phyloP scores from a whole-genome alignment of 2,888 invertebrate genomes.

The Drosophila buzzatii region DNA sequence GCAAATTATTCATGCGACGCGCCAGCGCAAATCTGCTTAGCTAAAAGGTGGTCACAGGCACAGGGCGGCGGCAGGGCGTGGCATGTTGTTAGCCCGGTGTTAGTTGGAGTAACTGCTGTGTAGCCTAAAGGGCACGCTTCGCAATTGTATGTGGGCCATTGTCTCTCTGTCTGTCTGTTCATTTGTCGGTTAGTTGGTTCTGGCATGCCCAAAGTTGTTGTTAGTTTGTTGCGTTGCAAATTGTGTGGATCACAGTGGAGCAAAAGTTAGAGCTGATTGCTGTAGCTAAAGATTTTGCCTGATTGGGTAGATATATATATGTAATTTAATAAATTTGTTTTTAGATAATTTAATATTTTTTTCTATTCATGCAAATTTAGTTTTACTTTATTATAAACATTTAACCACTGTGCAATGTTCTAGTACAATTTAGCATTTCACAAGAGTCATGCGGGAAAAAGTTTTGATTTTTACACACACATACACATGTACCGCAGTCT shows the following conservation, averaged over 20 bases:
- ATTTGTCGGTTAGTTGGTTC: slow-evolving; percentile 41
- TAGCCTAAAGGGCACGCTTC: slow-evolving; percentile 41
- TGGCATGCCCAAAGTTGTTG: slow-evolving; percentile 43
- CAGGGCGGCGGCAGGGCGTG: not conserved
- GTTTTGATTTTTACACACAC: slow-evolving; percentile 44
- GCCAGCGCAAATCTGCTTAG: slow-evolving; percentile 63
- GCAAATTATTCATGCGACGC: slow-evolving; percentile 74
- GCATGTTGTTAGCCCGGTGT: slow-evolving; percentile 4
- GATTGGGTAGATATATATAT: not conserved
- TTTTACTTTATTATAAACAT: not conserved
- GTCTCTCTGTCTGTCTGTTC: slow-evolving; percentile 26
- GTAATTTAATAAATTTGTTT: not conserved
- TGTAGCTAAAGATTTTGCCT: not conserved
- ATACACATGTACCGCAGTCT: slow-evolving; percentile 13
- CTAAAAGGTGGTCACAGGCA: not conserved
- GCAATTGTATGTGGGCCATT: slow-evolving; percentile 38
- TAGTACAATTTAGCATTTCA: slow-evolving; percentile 50
- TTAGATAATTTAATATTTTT: not conserved
- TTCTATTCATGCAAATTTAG: not conserved
- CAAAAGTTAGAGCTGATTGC: not conserved
- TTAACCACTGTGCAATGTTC: slow-evolving; percentile 48
- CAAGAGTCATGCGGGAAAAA: slow-evolving; percentile 48
- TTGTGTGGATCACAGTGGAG: slow-evolving; percentile 23
- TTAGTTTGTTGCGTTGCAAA: slow-evolving; percentile 51
- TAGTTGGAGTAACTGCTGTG: slow-evolving; percentile 10